Evolutionary conservation across 2,113 vertebrate genomes (phyloP).

Genomic region (Macrotis lagotis): DNA sequence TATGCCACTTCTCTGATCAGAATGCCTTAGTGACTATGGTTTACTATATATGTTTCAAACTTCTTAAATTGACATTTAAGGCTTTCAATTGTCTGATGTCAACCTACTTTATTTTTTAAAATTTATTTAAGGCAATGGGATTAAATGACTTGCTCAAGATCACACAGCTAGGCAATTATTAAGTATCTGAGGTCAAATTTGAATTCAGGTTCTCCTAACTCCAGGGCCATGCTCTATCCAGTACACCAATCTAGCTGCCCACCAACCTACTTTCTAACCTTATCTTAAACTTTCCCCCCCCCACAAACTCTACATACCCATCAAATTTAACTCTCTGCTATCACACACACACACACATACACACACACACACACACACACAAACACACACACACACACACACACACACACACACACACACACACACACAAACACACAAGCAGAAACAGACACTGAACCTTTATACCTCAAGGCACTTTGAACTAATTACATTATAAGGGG

Average conservation of each 20-base stretch:
- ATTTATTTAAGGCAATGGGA: too few species aligned
- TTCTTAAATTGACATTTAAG: background rate
- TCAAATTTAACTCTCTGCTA: background rate
- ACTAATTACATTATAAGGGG: background rate
- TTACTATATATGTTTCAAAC: background rate
- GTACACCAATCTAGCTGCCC: too few species aligned
- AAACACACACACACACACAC: background rate
- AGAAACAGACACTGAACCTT: too few species aligned
- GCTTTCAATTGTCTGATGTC: background rate
- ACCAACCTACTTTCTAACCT: background rate
- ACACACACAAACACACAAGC: background rate
- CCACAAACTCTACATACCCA: background rate
- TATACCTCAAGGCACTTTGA: too few species aligned
- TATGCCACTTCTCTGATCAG: background rate
- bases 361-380: background rate
- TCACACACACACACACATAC: background rate
- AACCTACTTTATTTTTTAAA: too few species aligned
- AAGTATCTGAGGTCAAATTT: too few species aligned
- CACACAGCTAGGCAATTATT: too few species aligned
- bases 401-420: too few species aligned
- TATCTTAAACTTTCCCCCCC: background rate
- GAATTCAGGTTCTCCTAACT: too few species aligned
- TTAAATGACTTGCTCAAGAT: too few species aligned
- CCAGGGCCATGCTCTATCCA: too few species aligned
- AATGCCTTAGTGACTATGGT: background rate